phyloP scores from a whole-genome alignment of 2,797 vertebrate genomes.

The Okamejei kenojei region DNA sequence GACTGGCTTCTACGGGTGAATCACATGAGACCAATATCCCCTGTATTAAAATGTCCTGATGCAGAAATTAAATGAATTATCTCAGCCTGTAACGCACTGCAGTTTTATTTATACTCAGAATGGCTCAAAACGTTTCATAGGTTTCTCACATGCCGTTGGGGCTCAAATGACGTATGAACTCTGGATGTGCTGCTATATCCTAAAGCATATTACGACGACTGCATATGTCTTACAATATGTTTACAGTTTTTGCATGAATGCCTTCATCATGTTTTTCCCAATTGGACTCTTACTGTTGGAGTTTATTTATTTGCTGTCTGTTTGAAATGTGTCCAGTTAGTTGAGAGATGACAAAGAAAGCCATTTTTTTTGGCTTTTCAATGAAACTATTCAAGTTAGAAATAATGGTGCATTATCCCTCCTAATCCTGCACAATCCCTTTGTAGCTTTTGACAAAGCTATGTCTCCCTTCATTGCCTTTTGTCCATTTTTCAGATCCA shows the following conservation, averaged over 20 bases:
- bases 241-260: constrained; percentile 9
- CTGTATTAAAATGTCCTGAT: neutral
- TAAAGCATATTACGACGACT: neutral
- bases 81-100: neutral
- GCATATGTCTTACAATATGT: neutral
- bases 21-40: neutral
- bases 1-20: neutral
- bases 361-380: neutral
- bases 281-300: neutral
- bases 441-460: neutral
- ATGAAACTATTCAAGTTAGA: neutral
- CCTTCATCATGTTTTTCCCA: neutral
- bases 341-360: neutral
- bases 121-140: neutral
- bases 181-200: neutral
- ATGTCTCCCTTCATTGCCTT: neutral
- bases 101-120: constrained; percentile 21
- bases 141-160: neutral
- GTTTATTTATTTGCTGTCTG: no score
- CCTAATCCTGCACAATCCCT: neutral
- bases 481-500: neutral
- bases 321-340: neutral
- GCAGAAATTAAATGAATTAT: constrained; percentile 2
- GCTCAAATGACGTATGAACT: neutral
- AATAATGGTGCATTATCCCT: neutral